phyloP scores from a whole-genome alignment of 1,140 invertebrate genomes.

The Galleria mellonella region DNA sequence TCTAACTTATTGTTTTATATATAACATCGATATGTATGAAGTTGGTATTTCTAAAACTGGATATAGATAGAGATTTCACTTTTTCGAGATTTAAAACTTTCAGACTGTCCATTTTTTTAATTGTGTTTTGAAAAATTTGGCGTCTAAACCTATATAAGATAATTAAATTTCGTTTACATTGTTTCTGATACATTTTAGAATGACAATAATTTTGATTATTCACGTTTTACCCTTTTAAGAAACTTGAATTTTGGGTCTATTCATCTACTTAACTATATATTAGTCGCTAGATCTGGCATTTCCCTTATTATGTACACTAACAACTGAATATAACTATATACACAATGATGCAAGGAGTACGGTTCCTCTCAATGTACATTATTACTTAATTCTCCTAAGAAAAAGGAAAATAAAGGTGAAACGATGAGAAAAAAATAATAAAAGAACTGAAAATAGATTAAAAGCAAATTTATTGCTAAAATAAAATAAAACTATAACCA shows the following conservation, averaged over 20 bases:
- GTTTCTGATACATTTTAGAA: constrained; percentile 31
- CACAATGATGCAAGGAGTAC: constrained; percentile 70
- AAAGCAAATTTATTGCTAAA: constrained; percentile 76
- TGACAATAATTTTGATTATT: constrained; percentile 40
- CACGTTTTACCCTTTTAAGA: constrained; percentile 36
- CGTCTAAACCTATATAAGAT: constrained; percentile 23
- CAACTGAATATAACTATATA: constrained; percentile 45
- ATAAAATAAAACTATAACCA: constrained; percentile 70
- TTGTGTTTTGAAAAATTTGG: constrained; percentile 12
- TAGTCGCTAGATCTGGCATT: constrained; percentile 36
- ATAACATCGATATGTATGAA: constrained; percentile 72
- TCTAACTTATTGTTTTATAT: constrained; percentile 52
- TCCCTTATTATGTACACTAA: constrained; percentile 46
- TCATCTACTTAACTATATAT: constrained; percentile 31
- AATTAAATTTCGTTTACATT: constrained; percentile 21
- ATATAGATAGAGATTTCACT: constrained; percentile 15
- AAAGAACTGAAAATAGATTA: constrained; percentile 61
- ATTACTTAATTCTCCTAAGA: constrained; percentile 29
- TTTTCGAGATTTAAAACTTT: constrained; percentile 20
- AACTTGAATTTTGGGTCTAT: constrained; percentile 38
- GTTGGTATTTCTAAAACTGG: constrained; percentile 58
- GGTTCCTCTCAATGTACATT: constrained; percentile 72
- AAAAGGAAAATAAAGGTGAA: constrained; percentile 35
- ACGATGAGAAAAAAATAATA: constrained; percentile 57
- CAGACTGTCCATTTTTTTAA: constrained; percentile 10